Evolutionary conservation across 2,888 invertebrate genomes (phyloP).

Genomic region (Latrodectus hesperus): DNA sequence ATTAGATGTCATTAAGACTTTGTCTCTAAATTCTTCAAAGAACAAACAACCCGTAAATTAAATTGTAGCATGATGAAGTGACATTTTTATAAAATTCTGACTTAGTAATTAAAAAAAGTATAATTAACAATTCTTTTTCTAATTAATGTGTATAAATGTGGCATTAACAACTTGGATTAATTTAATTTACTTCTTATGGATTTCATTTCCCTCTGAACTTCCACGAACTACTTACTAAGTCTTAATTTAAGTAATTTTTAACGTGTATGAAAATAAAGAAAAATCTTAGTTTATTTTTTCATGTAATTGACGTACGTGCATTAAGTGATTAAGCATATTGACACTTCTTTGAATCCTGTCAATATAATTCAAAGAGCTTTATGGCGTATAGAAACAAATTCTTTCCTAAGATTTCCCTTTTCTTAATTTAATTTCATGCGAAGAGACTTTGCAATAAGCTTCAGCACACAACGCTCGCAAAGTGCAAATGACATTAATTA

Average conservation of each 20-base stretch:
- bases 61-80: too few relatives aligned
- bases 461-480: not conserved
- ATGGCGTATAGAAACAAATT: not conserved
- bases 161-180: not conserved
- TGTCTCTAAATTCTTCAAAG: too few relatives aligned
- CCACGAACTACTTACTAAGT: not conserved
- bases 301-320: constrained; percentile 24
- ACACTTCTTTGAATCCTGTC: not conserved
- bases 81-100: too few relatives aligned
- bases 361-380: constrained; percentile 14
- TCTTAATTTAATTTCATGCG: constrained; percentile 34
- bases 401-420: constrained; percentile 3
- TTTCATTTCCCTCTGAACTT: not conserved
- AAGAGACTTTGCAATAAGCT: constrained; percentile 27
- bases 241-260: not conserved
- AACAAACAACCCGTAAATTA: too few relatives aligned
- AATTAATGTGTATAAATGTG: not conserved
- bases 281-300: not conserved
- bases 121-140: too few relatives aligned
- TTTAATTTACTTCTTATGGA: not conserved
- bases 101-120: too few relatives aligned
- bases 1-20: too few relatives aligned
- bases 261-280: not conserved
- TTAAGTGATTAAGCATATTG: constrained; percentile 22
- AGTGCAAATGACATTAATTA: constrained; percentile 52